A percentile compares a stretch with the other conserved stretches of the same genome.
Evolutionary conservation across 2,113 vertebrate species (phyloP).

Genomic region (Microcebus jonahi): DNA sequence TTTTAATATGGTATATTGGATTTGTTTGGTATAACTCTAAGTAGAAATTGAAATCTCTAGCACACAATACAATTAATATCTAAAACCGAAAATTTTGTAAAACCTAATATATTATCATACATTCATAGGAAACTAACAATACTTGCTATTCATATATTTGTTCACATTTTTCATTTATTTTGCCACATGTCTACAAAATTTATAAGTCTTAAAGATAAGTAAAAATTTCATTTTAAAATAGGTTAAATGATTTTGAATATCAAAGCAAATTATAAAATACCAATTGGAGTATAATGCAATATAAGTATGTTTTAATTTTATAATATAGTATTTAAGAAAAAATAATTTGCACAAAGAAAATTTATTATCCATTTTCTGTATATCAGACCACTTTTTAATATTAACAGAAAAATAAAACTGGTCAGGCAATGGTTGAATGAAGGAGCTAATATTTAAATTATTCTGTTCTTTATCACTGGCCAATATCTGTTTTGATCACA

Average conservation of each 20-base stretch:
- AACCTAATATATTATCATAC: background rate
- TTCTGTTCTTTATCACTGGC: background rate
- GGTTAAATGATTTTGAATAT: background rate
- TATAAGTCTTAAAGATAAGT: background rate
- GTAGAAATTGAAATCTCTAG: background rate
- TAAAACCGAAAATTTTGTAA: background rate
- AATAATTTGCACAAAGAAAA: background rate
- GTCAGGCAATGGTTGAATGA: background rate
- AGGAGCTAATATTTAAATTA: background rate
- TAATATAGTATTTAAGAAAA: background rate
- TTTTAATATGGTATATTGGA: background rate
- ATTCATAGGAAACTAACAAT: background rate
- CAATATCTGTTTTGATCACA: background rate
- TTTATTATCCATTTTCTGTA: background rate
- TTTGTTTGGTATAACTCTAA: background rate
- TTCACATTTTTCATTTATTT: background rate
- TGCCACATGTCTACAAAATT: background rate
- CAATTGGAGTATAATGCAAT: background rate
- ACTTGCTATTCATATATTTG: background rate
- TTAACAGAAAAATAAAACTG: background rate
- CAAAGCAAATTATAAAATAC: background rate
- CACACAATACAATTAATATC: background rate
- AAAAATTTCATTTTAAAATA: slow-evolving; percentile 1
- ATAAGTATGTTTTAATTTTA: background rate
- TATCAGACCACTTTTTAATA: background rate